Evolutionary conservation across 2,797 vertebrate species (phyloP).

Genomic region (Siniperca undulata): DNA sequence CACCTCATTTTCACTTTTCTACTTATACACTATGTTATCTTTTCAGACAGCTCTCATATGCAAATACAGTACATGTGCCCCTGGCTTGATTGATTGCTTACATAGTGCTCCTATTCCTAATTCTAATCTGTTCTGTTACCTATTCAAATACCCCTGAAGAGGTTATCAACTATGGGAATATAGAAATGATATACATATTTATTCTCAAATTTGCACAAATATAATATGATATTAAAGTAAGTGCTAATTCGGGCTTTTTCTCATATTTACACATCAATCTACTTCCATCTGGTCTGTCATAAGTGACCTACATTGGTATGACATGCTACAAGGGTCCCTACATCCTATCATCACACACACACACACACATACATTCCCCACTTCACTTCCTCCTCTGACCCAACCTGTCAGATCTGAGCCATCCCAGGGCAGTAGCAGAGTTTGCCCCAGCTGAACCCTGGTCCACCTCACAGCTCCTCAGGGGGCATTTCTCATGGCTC

Average conservation of each 20-base stretch:
- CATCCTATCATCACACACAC: slow-evolving; percentile 13
- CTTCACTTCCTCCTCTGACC: slow-evolving; percentile 48
- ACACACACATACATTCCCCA: slow-evolving; percentile 9
- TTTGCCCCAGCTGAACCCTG: slow-evolving; percentile 76
- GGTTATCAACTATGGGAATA: slow-evolving; percentile 9
- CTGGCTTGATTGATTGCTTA: slow-evolving; percentile 22
- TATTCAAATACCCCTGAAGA: slow-evolving; percentile 12
- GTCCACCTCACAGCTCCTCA: slow-evolving; percentile 69
- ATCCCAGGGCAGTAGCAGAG: slow-evolving; percentile 67
- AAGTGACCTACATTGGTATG: slow-evolving; percentile 62
- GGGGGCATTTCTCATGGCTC: slow-evolving; percentile 58
- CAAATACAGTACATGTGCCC: slow-evolving; percentile 14
- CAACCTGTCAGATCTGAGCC: slow-evolving; percentile 69
- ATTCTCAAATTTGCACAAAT: slow-evolving; percentile 10
- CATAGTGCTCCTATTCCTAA: slow-evolving; percentile 7
- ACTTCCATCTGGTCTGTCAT: slow-evolving; percentile 60
- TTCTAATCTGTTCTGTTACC: slow-evolving; percentile 23
- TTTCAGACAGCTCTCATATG: slow-evolving; percentile 11
- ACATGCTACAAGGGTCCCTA: slow-evolving; percentile 24
- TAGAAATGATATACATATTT: not conserved
- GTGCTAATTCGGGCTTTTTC: slow-evolving; percentile 2
- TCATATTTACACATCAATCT: slow-evolving; percentile 27
- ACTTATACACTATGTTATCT: slow-evolving; percentile 6
- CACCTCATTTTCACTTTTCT: slow-evolving; percentile 45
- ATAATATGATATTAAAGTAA: not conserved